These are phyloP conservation scores for Euwallacea similis DNA, from an alignment of 1,140 invertebrate species.

Conservation along the genomic window DNA sequence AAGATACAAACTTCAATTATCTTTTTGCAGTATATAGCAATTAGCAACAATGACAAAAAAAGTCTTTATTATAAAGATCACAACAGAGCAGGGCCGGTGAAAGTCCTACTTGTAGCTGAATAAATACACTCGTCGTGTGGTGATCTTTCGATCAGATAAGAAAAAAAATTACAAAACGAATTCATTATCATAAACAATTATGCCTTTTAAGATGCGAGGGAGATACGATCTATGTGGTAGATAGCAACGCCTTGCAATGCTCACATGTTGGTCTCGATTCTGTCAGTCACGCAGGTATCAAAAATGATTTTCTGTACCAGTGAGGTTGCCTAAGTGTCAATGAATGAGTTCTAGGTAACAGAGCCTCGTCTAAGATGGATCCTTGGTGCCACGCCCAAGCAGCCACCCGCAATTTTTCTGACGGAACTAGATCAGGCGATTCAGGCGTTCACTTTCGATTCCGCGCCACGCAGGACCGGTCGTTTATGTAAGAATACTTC, in stretches of 20 bases:
- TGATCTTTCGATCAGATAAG: not conserved
- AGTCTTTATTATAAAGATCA: not conserved
- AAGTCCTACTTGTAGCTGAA: not conserved
- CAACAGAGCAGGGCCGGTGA: not conserved
- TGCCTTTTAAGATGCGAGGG: not conserved
- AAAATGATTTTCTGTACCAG: not conserved
- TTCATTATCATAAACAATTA: constrained; percentile 3
- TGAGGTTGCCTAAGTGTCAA: not conserved
- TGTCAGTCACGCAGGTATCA: too few species aligned
- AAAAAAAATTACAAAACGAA: not conserved
- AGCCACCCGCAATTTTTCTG: constrained; percentile 40
- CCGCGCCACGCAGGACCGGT: constrained; percentile 32
- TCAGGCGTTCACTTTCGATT: constrained; percentile 40
- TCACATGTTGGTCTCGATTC: too few species aligned
- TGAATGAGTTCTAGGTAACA: not conserved
- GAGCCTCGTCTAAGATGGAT: constrained; percentile 31
- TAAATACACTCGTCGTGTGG: not conserved
- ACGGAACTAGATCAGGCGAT: constrained; percentile 39
- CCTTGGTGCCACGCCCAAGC: constrained; percentile 29
- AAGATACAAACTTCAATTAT: constrained; percentile 3
- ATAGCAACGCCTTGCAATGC: not conserved
- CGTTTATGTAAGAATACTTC: constrained; percentile 39
- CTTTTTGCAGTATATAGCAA: not conserved
- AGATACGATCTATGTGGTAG: not conserved
- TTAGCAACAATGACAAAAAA: constrained; percentile 5